These are phyloP conservation scores for Lutraria rhynchaena DNA, from an alignment of 1,140 invertebrate genomes.

Conservation along the genomic window DNA sequence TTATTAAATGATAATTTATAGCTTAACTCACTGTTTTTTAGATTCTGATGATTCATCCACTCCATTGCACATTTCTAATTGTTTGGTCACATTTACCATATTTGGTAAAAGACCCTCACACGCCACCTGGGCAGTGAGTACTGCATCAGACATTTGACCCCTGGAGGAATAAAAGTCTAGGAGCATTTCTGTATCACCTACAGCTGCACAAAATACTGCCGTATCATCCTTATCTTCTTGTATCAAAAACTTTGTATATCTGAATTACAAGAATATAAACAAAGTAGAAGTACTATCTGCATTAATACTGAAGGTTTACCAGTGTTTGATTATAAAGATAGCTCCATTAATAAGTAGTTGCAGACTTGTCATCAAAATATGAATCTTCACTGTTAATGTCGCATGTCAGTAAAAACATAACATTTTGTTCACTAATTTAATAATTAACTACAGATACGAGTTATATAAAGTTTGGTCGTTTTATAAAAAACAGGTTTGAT, in stretches of 20 bases:
- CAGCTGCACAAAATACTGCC: conserved; percentile 78
- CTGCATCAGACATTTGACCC: conserved; percentile 77
- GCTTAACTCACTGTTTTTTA: conserved; percentile 51
- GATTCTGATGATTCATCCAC: conserved; percentile 40
- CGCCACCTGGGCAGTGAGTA: conserved; percentile 74
- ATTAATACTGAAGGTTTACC: too few species aligned
- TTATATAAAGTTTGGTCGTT: too few species aligned
- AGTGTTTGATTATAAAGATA: too few species aligned
- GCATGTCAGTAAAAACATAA: too few species aligned
- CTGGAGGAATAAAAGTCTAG: conserved; percentile 75
- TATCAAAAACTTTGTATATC: conserved; percentile 78
- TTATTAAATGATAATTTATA: too few species aligned
- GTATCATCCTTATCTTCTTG: conserved; percentile 77
- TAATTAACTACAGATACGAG: too few species aligned
- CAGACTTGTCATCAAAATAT: too few species aligned
- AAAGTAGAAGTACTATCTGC: too few species aligned
- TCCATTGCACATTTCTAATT: conserved; percentile 51
- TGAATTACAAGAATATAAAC: too few species aligned
- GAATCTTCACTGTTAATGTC: too few species aligned
- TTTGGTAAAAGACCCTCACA: conserved; percentile 69
- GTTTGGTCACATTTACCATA: not conserved
- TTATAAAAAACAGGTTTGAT: too few species aligned
- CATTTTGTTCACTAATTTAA: too few species aligned
- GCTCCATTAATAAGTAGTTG: not conserved
- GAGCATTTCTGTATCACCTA: conserved; percentile 75